phyloP scores from a whole-genome alignment of 1,140 invertebrate genomes.

The Paraescarpia echinospica region DNA sequence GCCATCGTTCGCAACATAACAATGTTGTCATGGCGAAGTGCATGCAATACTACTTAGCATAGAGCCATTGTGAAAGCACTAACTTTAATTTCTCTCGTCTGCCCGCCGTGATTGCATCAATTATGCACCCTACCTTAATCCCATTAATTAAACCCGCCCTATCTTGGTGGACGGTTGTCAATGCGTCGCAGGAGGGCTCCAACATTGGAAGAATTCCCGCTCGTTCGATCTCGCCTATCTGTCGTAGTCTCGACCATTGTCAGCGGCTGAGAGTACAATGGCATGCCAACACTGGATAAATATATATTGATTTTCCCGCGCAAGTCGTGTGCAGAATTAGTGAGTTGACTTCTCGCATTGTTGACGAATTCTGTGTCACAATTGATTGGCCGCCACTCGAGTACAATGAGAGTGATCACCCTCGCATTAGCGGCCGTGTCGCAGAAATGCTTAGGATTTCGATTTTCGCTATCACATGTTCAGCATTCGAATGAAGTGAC shows the following conservation, averaged over 20 bases:
- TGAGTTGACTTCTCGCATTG: background rate
- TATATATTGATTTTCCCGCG: background rate
- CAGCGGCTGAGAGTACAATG: background rate
- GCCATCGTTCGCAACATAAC: background rate
- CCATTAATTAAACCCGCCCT: background rate
- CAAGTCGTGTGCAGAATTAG: background rate
- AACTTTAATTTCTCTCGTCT: background rate
- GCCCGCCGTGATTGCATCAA: background rate
- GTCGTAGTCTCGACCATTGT: background rate
- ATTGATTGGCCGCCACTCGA: background rate
- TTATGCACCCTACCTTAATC: background rate
- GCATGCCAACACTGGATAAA: background rate
- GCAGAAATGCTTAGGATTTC: background rate
- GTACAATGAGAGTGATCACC: background rate
- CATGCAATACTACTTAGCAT: background rate
- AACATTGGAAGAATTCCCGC: background rate
- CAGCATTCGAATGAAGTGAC: background rate
- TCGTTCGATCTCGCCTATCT: background rate
- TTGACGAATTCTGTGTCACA: conserved; percentile 5
- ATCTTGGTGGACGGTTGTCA: background rate
- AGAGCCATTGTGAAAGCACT: background rate
- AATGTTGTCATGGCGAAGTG: background rate
- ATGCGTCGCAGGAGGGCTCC: background rate
- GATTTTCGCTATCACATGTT: background rate
- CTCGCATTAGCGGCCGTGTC: background rate